A percentile compares a stretch with the other conserved stretches of the same genome.
Conservation (phyloP, 1,140 invertebrate genomes). For the Drosophila kikkawai region DNA sequence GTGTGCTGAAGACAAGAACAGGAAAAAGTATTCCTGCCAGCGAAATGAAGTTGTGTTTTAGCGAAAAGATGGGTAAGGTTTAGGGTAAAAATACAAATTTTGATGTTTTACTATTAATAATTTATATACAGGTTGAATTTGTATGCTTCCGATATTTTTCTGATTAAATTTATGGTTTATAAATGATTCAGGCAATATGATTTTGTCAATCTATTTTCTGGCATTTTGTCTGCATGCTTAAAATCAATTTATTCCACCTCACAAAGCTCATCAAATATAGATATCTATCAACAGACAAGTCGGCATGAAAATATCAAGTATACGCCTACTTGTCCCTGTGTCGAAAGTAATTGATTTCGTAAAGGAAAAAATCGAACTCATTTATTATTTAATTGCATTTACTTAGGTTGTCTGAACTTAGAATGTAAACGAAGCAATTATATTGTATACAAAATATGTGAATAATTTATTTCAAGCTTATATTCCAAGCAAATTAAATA, state of each 20-base stretch:
- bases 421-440: neutral
- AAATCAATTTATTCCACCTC: conserved; percentile 19
- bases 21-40: conserved; percentile 30
- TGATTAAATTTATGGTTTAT: neutral
- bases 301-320: conserved; percentile 25
- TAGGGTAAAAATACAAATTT: neutral
- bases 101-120: no score
- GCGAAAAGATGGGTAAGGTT: conserved; percentile 41
- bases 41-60: conserved; percentile 43
- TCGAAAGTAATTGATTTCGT: conserved; percentile 10
- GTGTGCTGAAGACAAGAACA: conserved; percentile 1
- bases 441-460: no score
- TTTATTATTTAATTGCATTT: conserved; percentile 16
- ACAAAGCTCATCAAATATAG: conserved; percentile 17
- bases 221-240: conserved; percentile 3
- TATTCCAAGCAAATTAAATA: neutral
- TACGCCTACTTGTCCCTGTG: conserved; percentile 12
- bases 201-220: conserved; percentile 9
- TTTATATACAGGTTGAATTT: neutral
- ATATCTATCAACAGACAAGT: conserved; percentile 19
- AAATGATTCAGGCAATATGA: neutral
- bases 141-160: neutral
- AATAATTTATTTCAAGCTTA: neutral
- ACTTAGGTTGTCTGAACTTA: no score
- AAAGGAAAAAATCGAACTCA: neutral